A percentile compares a stretch with the other conserved stretches of the same genome.
phyloP scores from a whole-genome alignment of 2,797 vertebrate species.

The Siniperca obscura region DNA sequence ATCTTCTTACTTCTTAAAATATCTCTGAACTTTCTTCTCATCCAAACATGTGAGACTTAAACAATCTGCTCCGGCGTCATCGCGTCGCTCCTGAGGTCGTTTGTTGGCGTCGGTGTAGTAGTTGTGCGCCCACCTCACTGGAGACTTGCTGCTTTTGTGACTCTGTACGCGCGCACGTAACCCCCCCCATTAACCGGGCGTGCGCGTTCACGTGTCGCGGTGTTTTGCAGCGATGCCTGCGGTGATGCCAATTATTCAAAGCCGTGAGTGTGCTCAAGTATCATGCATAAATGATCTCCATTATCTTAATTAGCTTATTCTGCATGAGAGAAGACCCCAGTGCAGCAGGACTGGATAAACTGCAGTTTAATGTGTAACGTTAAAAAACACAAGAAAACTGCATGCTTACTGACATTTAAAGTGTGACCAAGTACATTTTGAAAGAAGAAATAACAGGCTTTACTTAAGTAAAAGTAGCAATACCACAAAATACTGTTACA shows the following conservation, averaged over 20 bases:
- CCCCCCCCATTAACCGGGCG: conserved; percentile 48
- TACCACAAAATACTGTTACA: no score
- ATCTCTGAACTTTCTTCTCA: background rate
- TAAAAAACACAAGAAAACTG: background rate
- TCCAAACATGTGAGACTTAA: background rate
- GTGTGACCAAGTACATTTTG: background rate
- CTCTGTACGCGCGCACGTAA: conserved; percentile 62
- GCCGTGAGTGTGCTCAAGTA: background rate
- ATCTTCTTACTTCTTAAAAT: conserved; percentile 11
- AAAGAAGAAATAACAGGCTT: background rate
- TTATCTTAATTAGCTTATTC: background rate
- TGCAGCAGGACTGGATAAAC: no score
- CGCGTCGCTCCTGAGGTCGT: background rate
- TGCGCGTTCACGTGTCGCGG: conserved; percentile 69
- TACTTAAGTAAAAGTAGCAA: no score
- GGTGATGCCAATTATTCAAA: background rate
- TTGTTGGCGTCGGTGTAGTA: conserved; percentile 26
- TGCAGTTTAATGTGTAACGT: background rate
- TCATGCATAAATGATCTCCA: background rate
- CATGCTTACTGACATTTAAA: background rate
- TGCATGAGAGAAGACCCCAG: background rate
- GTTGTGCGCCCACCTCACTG: conserved; percentile 47
- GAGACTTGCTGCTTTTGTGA: conserved; percentile 72
- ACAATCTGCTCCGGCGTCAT: background rate
- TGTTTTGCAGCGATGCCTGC: background rate